A percentile compares a stretch with the other conserved stretches of the same genome.
Conservation (phyloP, 2,797 vertebrate species). For the Linurgus olivaceus region DNA sequence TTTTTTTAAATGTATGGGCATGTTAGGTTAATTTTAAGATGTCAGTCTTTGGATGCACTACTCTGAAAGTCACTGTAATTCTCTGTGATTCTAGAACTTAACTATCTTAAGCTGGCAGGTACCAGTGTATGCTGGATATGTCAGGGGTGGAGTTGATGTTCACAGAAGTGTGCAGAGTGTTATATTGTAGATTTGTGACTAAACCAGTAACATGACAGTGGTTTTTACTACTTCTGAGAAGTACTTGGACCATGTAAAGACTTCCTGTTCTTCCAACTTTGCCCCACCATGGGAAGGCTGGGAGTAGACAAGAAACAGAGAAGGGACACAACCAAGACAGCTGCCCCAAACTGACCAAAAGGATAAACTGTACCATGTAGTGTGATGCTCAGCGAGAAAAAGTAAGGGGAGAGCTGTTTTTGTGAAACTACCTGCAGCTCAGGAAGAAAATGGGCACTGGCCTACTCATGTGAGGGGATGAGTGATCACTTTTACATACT, state of each 20-base stretch:
- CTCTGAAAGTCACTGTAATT: neutral
- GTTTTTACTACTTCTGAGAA: neutral
- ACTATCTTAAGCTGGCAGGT: neutral
- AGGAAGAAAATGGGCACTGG: neutral
- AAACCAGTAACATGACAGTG: neutral
- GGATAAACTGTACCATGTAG: fast-evolving
- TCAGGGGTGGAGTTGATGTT: neutral
- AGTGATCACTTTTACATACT: fast-evolving
- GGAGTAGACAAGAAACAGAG: neutral
- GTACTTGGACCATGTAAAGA: neutral
- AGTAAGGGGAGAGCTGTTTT: fast-evolving
- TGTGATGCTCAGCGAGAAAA: neutral
- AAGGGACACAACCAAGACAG: neutral
- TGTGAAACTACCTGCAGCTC: neutral
- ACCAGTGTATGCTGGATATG: neutral
- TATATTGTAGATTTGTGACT: neutral
- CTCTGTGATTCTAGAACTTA: neutral
- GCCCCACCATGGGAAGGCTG: fast-evolving
- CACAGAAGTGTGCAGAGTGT: neutral
- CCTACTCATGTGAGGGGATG: neutral
- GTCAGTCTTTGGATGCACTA: fast-evolving
- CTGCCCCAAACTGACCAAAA: neutral
- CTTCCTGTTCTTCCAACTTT: neutral
- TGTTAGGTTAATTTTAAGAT: neutral
- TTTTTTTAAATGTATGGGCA: neutral